Conservation (phyloP, 2,797 vertebrate species). For the Astyanax mexicanus region DNA sequence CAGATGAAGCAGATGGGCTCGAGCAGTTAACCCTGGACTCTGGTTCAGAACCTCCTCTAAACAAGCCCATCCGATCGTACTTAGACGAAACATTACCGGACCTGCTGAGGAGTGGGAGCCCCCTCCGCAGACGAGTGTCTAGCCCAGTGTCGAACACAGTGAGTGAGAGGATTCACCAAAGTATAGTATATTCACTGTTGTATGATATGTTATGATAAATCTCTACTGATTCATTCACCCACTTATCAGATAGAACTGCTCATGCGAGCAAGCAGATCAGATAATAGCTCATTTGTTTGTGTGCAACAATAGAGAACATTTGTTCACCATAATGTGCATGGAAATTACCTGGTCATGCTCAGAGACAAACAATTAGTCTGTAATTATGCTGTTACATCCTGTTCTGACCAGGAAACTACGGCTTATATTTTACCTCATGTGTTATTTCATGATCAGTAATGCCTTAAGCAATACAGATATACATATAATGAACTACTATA, state of each 20-base stretch:
- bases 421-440: no score
- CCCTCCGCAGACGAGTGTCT: conserved; percentile 72
- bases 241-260: background rate
- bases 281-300: background rate
- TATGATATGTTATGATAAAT: no score
- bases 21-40: conserved; percentile 20
- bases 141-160: conserved; percentile 79
- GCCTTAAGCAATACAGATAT: no score
- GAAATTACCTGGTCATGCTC: background rate
- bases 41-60: background rate
- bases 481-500: no score
- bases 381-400: no score
- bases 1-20: background rate
- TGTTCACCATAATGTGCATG: background rate
- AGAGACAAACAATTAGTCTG: background rate
- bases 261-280: background rate
- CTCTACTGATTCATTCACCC: background rate
- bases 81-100: conserved; percentile 72
- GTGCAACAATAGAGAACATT: background rate
- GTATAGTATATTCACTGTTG: background rate
- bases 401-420: no score
- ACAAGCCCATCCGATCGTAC: conserved; percentile 41
- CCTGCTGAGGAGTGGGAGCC: conserved; percentile 73
- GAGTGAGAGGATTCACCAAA: conserved; percentile 23
- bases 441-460: no score